Base-by-base conservation (phyloP, 2,888 invertebrate genomes). In the Tridacna gigas region DNA sequence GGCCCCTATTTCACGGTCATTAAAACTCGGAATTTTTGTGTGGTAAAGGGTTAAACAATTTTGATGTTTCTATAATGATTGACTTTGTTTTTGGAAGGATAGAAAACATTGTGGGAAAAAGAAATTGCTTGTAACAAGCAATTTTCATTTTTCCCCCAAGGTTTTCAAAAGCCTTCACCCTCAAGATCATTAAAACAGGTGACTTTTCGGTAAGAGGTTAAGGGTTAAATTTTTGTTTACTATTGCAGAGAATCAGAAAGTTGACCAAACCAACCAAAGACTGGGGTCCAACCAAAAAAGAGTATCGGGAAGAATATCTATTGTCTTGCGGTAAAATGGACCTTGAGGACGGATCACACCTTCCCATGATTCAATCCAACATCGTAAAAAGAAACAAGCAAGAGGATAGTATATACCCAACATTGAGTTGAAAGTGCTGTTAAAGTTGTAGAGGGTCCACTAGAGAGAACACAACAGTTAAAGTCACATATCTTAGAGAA, bases 271-370 rank as follows among this genome's bases (percentile, higher is more conserved):
- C 93, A n/a, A 77, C 87, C 15, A 75, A 83, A 69, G 85, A 90
- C 56, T 93, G 93, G 93, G 93, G 93, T 45, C 93, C 93, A 25
- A 88, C 89, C n/a, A 81, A 89, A 9, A 82, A 87, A 9, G 90
- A 89, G 66, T 82, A 92, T 79, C 77, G 91, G 12, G 88, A 91
- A 45, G 86, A 83, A 65, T 92, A 92, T 79, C 67, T 90, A 28
- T 82, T 86, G 37, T 89, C 90, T n/a, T 79, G 91, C 60, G 83
- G 82, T 15, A 74, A 66, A 48, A 75, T 80, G 20, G 47, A 26
- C 11, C 12, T n/a, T 20, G 66, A 73, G 13, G 74, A 80, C 51
- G 77, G 71, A 26, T 28, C 56, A 22, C 28, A 65, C 15, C 26
- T 74, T 63, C 80, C 79, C 0, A 65, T 79, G 26, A 66, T 79